Base-by-base conservation (phyloP, 2,113 vertebrate species). In the Corythoichthys haematopterus region DNA sequence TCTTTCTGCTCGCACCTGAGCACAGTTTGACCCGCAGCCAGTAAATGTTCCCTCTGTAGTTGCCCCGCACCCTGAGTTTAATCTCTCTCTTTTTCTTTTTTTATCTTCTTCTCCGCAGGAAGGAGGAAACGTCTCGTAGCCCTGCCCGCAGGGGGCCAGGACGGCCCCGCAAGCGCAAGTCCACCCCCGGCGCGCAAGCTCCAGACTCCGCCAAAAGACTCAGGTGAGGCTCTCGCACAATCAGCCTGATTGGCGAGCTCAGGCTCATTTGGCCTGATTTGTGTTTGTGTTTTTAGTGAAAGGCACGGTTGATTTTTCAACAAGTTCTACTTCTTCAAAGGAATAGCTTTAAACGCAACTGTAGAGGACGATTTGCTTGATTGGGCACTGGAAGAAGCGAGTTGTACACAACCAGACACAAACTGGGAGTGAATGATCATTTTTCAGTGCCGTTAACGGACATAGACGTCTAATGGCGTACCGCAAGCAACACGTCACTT, bases 91-190 rank as follows among this genome's bases (percentile, higher is more conserved):
- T 28, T 28, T 28, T 84, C 80, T 71, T 62, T 55, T 51, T 37
- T 66, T 43, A 65, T 70, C 80, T 71, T 70, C 66, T 62, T 69
- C 47, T 64, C 72, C 68, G 63, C 87, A 98, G 96, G 90, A 95
- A 94, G 77, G 95, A 98, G 0, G 95, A 98, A 81, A 94, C 91
- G 71, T 95, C 93, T 1, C 91, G 95, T 36, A 98, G 96, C 85
- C 96, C 97, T 0, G 96, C 94, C 0, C 93, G 96, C 56, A 87
- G 97, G 0, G 94, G 97, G n/a, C 96, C 96, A 0, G 97, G 97
- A 6, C 92, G 97, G 74, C 96, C 97, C 0, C 90, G 96, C 81
- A 98, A 98, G 77, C 91, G 96, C 78, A 97, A 94, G 71, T 94
- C 65, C 59, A 89, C 68, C 85, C 91, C 82, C 72, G 90, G 63